phyloP scores from a whole-genome alignment of 2,888 invertebrate genomes.

The Protula sp. region DNA sequence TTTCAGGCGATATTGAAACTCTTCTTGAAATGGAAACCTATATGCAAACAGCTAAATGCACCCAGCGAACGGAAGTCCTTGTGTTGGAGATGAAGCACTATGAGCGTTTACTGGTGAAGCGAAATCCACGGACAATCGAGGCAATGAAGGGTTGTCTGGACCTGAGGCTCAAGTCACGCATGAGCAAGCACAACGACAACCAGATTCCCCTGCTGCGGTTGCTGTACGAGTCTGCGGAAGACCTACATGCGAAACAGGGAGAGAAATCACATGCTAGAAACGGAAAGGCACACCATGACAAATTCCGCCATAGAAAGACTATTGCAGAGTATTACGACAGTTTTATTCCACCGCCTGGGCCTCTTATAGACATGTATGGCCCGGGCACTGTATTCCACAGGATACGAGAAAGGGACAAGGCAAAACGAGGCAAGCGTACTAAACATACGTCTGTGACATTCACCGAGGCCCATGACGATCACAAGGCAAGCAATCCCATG shows the following conservation, averaged over 20 bases:
- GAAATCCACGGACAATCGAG: slow-evolving; percentile 47
- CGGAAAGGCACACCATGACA: not conserved
- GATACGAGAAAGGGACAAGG: slow-evolving; percentile 34
- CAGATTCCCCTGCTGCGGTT: slow-evolving; percentile 34
- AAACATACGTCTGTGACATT: too few species aligned
- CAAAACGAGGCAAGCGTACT: slow-evolving; percentile 1
- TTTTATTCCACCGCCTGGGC: slow-evolving; percentile 27
- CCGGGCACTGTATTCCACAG: slow-evolving; percentile 49
- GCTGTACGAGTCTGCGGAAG: slow-evolving; percentile 22
- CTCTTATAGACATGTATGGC: slow-evolving; percentile 42
- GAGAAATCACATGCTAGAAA: not conserved
- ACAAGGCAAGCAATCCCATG: not conserved
- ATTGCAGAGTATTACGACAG: slow-evolving; percentile 33
- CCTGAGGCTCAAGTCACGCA: slow-evolving; percentile 33
- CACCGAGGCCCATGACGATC: not conserved
- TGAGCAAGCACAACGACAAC: slow-evolving; percentile 18
- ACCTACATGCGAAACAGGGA: not conserved
- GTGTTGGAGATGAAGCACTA: slow-evolving; percentile 51
- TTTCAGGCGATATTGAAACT: slow-evolving; percentile 39
- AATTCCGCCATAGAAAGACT: slow-evolving; percentile 1
- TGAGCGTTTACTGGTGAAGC: slow-evolving; percentile 44
- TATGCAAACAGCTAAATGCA: slow-evolving; percentile 45
- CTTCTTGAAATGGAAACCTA: slow-evolving; percentile 45
- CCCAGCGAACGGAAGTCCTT: slow-evolving; percentile 44
- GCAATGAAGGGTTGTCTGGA: slow-evolving; percentile 41